Base-by-base conservation (phyloP, 2,888 invertebrate species). In the Malthinus flaveolus region DNA sequence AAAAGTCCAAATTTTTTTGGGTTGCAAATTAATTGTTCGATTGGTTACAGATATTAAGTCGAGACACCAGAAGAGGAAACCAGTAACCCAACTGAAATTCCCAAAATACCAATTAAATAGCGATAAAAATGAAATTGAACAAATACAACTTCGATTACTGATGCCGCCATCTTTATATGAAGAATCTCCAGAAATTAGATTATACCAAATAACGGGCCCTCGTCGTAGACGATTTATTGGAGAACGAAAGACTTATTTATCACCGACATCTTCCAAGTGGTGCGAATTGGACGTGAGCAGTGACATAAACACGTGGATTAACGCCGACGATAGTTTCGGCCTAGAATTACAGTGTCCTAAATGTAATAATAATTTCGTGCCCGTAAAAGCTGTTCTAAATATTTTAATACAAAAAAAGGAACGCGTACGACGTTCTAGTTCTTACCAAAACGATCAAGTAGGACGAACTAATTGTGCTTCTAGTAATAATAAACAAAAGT, bases 201-300 rank as follows among this genome's bases (percentile, higher is more conserved):
- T 79, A 15, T 75, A 75, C 61, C 77, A 78, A 47, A 73, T 80
- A 56, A 66, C 82, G 32, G 79, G 79, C 46, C 68, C 74, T 0
- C 73, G 77, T 32, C 75, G 78, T 50, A 73, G 77, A 47, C 71
- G 75, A 34, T 70, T 81, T 10, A 64, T 82, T 46, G 72, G 75
- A 32, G 75, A 78, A 52, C 70, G 72, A 50, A 72, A 66, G 33
- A 67, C 81, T 67, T 71, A 80, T 70, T 63, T 78, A 69, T 68
- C 75, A 47, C 59, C 66, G 55, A 63, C 70, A 39, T 71, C 74
- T 35, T 79, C 83, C 1, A 83, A 83, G 62, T 87, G 87, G 87
- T 74, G 84, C 37, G 85, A 86, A 54, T 79, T 86, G 55, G 87
- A 87, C 69, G 79, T 85, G 2, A 83, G 83, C 7, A 76, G 78